Evolutionary conservation across 2,797 vertebrate genomes (phyloP).

Genomic region (Pangasius larnaudii): DNA sequence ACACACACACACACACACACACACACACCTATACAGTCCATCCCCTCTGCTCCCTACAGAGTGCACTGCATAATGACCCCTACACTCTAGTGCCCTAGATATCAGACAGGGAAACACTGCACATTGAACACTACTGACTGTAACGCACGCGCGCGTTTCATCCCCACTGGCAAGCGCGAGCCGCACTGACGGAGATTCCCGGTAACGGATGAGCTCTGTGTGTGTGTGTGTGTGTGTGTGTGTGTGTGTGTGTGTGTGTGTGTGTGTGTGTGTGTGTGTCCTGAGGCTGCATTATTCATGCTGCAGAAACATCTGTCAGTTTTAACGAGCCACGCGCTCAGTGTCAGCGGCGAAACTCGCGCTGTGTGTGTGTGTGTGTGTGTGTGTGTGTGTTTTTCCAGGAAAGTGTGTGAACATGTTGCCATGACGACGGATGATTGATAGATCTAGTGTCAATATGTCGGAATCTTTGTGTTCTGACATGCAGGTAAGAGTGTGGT

Average conservation of each 20-base stretch:
- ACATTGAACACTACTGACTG: neutral
- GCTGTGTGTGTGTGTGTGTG: neutral
- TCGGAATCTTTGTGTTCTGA: slow-evolving; percentile 1
- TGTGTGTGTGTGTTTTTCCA: neutral
- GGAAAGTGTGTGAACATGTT: neutral
- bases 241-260: neutral
- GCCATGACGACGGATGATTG: slow-evolving; percentile 22
- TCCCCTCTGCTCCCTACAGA: neutral
- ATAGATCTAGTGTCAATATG: neutral
- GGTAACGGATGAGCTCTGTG: slow-evolving; percentile 8
- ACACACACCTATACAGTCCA: neutral
- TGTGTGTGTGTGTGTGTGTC: slow-evolving; percentile 10
- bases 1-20: neutral
- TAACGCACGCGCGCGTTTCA: neutral
- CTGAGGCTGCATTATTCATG: slow-evolving; percentile 27
- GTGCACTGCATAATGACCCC: neutral
- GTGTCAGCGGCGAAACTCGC: slow-evolving; percentile 50
- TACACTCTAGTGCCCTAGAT: neutral
- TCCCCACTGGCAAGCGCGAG: slow-evolving; percentile 1
- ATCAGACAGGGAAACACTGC: neutral
- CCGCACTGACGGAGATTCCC: slow-evolving; percentile 3
- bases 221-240: neutral
- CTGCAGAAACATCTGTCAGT: slow-evolving; percentile 51
- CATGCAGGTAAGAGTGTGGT: neutral
- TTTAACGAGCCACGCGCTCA: slow-evolving; percentile 50